Evolutionary conservation across 2,113 vertebrate species (phyloP).

Genomic region (Diglossa brunneiventris): DNA sequence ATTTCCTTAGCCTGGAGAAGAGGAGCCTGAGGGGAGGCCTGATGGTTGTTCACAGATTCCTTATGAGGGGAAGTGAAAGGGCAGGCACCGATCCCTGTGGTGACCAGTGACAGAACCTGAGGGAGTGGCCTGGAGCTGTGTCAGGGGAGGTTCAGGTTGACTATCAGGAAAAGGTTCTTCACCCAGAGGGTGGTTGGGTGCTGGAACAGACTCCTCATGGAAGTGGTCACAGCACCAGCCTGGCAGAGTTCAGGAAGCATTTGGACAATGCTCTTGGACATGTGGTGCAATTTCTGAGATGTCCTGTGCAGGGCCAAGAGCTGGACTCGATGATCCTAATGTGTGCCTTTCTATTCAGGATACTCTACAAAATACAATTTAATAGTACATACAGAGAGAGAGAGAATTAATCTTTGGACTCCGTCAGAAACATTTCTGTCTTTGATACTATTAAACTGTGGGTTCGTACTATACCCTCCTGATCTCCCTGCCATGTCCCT

Average conservation of each 20-base stretch:
- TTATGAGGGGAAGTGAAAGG: fast-evolving
- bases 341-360: not conserved
- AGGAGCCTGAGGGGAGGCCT: too few species aligned
- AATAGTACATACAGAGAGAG: not conserved
- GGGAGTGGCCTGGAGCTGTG: not conserved
- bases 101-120: fast-evolving
- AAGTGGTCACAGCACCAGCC: too few species aligned
- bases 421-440: not conserved
- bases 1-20: not conserved
- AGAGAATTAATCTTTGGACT: not conserved
- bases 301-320: not conserved
- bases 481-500: not conserved
- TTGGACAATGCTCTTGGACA: not conserved
- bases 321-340: not conserved
- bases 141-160: not conserved
- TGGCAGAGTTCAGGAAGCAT: not conserved
- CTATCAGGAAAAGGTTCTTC: not conserved
- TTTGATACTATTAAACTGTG: not conserved
- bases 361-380: not conserved
- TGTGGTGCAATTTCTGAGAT: not conserved
- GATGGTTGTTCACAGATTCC: not conserved
- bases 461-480: not conserved
- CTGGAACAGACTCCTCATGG: not conserved
- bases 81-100: fast-evolving
- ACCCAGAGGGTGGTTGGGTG: not conserved